Conservation (phyloP, 2,888 invertebrate species). For the Phyllotreta cruciferae region DNA sequence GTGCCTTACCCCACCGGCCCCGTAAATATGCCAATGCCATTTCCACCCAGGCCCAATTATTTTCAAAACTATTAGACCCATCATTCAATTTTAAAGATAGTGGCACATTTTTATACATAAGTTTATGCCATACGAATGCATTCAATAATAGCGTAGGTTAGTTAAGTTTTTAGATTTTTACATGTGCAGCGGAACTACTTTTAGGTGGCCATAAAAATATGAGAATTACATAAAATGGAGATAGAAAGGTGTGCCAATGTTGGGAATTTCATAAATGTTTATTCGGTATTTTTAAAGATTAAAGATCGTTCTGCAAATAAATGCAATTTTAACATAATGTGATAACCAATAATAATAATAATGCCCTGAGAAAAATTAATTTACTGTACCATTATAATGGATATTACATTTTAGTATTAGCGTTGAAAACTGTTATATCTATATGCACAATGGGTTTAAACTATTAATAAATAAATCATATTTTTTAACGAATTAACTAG, state of each 20-base stretch:
- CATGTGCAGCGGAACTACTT: no score
- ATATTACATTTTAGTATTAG: conserved; percentile 14
- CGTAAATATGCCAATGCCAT: conserved; percentile 75
- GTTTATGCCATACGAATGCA: background rate
- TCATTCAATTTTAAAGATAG: conserved; percentile 2
- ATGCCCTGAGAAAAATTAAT: conserved; percentile 5
- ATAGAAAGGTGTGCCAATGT: background rate
- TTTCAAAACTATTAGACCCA: conserved; percentile 53
- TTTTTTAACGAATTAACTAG: conserved; percentile 2
- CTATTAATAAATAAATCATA: conserved; percentile 17
- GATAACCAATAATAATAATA: conserved; percentile 12
- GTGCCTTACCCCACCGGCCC: conserved; percentile 77
- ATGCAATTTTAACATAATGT: conserved; percentile 13
- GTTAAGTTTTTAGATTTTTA: no score
- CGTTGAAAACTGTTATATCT: conserved; percentile 13
- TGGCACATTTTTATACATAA: background rate
- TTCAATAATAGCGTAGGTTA: no score
- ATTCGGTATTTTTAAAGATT: conserved; percentile 4
- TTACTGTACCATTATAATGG: conserved; percentile 14
- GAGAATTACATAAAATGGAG: no score
- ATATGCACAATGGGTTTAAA: conserved; percentile 6
- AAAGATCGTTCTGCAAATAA: background rate
- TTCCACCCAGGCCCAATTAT: conserved; percentile 53
- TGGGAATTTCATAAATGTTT: conserved; percentile 1
- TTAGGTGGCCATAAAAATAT: no score